Conservation (phyloP, 2,113 vertebrate genomes). For the Syngnathus typhle region DNA sequence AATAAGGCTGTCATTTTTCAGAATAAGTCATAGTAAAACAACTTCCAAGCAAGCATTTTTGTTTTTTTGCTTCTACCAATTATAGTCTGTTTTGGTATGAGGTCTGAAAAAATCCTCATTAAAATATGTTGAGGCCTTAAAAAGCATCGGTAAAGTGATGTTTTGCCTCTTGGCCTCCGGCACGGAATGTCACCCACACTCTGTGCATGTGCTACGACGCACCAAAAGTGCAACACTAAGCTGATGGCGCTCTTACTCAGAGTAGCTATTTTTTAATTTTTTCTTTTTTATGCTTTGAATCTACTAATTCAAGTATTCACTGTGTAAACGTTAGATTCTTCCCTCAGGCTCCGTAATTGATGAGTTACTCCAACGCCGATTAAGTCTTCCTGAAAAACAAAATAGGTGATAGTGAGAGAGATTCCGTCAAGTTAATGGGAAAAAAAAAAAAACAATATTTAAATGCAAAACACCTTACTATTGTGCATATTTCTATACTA, state of each 20-base stretch:
- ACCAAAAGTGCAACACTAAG: slow-evolving; percentile 44
- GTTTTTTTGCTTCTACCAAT: background rate
- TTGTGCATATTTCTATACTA: slow-evolving; percentile 68
- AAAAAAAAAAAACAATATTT: slow-evolving; percentile 49
- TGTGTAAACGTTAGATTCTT: slow-evolving; percentile 34
- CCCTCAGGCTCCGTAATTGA: slow-evolving; percentile 49
- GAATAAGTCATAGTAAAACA: no score
- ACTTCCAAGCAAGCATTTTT: background rate
- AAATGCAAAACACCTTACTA: slow-evolving; percentile 65
- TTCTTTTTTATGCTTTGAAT: slow-evolving; percentile 24
- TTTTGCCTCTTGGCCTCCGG: slow-evolving; percentile 13
- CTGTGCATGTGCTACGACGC: slow-evolving; percentile 14
- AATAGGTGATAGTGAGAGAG: slow-evolving; percentile 44
- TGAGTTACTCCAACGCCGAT: slow-evolving; percentile 56
- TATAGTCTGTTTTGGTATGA: background rate
- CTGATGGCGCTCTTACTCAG: background rate
- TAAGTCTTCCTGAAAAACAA: slow-evolving; percentile 66
- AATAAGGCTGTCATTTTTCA: background rate
- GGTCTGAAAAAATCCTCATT: background rate
- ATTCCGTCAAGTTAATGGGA: slow-evolving; percentile 39
- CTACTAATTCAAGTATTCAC: slow-evolving; percentile 23
- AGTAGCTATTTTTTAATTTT: background rate
- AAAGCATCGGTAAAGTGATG: slow-evolving; percentile 21
- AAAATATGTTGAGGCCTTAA: slow-evolving; percentile 17
- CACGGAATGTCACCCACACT: slow-evolving; percentile 9